phyloP scores from a whole-genome alignment of 1,140 invertebrate genomes.

The Coptotermes formosanus region DNA sequence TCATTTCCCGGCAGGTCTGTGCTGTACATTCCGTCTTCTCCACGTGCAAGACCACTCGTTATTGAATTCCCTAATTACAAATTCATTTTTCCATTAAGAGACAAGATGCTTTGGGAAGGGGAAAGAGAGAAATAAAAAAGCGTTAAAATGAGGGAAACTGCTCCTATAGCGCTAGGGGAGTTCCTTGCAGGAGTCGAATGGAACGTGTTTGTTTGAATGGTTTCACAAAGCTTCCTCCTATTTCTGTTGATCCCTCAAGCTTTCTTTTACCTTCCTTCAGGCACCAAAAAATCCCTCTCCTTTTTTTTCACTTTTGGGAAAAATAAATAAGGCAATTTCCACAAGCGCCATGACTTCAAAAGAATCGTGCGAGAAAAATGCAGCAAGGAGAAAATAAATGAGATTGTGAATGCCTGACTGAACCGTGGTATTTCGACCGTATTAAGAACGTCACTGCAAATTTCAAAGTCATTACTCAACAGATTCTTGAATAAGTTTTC shows the following conservation, averaged over 20 bases:
- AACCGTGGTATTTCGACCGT: not conserved
- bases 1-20: too few relatives aligned
- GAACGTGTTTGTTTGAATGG: constrained; percentile 28
- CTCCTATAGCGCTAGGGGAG: not conserved
- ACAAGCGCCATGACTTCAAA: constrained; percentile 29
- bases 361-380: constrained; percentile 31
- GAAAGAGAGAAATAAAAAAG: constrained; percentile 13
- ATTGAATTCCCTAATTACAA: constrained; percentile 31
- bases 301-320: constrained; percentile 23
- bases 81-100: constrained; percentile 33
- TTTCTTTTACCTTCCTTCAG: constrained; percentile 28
- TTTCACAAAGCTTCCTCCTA: constrained; percentile 26
- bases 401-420: constrained; percentile 27
- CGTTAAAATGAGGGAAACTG: constrained; percentile 4
- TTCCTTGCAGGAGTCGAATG: not conserved
- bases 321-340: constrained; percentile 33
- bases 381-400: constrained; percentile 32
- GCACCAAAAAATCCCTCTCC: not conserved
- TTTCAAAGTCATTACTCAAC: constrained; percentile 31
- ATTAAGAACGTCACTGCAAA: constrained; percentile 25
- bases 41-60: not conserved
- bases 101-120: constrained; percentile 16
- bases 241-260: constrained; percentile 21
- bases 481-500: constrained; percentile 23
- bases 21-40: not conserved